Base-by-base conservation (phyloP, 2,113 vertebrate species). In the Nasalis larvatus region DNA sequence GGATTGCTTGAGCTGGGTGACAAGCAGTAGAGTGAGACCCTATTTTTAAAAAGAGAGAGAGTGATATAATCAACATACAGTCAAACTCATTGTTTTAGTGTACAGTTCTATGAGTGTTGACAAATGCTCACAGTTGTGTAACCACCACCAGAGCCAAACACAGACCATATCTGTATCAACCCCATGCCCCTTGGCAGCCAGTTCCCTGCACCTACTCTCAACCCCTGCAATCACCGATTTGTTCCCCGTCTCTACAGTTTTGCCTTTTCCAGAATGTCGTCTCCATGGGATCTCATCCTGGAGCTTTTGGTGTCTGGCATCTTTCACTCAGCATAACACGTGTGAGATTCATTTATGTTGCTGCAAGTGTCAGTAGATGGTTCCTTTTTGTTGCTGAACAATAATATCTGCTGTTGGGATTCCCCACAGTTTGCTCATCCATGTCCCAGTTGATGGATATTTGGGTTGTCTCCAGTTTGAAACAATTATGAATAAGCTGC, bases 171-270 rank as follows among this genome's bases (percentile, higher is more conserved):
- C 52, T 54, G 18, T 54, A 54, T 54, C 8, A 5, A 6, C 30
- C 71, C 32, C 8, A 6, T 27, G 3, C 45, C 0, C 17, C 6
- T 6, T 37, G 12, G 25, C 21, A 37, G 56, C 32, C 71, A 56
- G 2, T 9, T 47, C 18, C 58, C 45, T 23, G 11, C 0, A 0
- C 40, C n/a, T 0, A 1, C 32, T 30, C 27, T 4, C 21, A n/a
- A 66, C 14, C 37, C 30, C 94, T 6, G 54, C 11, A 32, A 52
- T 45, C 27, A 49, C 54, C 1, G 27, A n/a, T 1, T 1, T 8
- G n/a, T n/a, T 73, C 63, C 45, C 25, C 1, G 8, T 58, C 23
- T 81, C 85, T 10, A 14, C 7, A 11, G 52, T 54, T 54, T 54
- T 54, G 52, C 52, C 1, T 54, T 54, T 54, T 54, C 52, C 52